Percentiles rank a stretch among this genome's conserved stretches.
These are phyloP conservation scores for Clitarchus hookeri DNA, from an alignment of 2,888 invertebrate species.

Conservation along the genomic window DNA sequence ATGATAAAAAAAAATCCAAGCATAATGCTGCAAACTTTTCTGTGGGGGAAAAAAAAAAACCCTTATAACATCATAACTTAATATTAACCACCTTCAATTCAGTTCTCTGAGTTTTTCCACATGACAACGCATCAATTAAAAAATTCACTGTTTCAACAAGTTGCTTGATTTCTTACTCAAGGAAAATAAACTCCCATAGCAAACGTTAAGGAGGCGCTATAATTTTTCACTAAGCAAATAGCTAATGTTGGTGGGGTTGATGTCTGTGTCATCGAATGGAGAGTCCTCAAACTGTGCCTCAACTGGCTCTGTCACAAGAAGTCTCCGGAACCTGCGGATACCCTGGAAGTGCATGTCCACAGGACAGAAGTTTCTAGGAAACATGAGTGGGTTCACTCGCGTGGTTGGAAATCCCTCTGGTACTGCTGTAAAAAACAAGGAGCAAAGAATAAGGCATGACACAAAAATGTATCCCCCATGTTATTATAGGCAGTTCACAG, in stretches of 20 bases:
- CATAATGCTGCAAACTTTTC: no score
- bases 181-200: not conserved
- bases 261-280: not conserved
- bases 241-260: constrained; percentile 16
- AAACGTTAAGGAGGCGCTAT: not conserved
- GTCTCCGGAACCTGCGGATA: not conserved
- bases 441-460: no score
- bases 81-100: no score
- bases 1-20: no score
- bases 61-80: no score
- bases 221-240: not conserved
- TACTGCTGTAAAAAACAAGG: not conserved
- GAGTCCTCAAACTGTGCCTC: constrained; percentile 6
- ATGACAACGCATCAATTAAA: no score
- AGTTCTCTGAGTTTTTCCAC: no score
- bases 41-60: no score
- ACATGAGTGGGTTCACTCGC: not conserved
- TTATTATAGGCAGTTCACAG: no score
- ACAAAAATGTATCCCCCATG: no score
- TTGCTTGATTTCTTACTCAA: no score
- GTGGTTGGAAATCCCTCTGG: not conserved
- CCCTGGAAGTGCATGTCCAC: constrained; percentile 2
- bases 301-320: not conserved
- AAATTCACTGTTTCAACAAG: no score
- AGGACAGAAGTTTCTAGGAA: constrained; percentile 11